phyloP scores from a whole-genome alignment of 2,888 invertebrate genomes.

The Apamea anceps region DNA sequence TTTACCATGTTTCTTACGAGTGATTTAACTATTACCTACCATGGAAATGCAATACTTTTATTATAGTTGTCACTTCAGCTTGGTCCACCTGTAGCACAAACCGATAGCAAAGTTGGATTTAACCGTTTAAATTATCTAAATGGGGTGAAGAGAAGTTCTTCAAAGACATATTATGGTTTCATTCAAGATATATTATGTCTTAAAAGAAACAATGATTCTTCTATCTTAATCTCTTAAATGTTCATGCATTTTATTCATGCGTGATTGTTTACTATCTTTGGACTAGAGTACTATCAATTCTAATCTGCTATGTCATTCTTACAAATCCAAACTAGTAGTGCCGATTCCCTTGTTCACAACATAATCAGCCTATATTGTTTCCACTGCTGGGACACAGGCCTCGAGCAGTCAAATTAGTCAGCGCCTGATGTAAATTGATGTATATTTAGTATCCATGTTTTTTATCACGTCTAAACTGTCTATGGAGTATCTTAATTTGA shows the following conservation, averaged over 20 bases:
- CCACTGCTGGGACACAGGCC: too few species aligned
- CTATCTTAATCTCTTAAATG: background rate
- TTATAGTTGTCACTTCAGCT: background rate
- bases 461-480: too few species aligned
- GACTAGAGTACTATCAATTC: background rate
- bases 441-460: too few species aligned
- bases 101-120: background rate
- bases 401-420: too few species aligned
- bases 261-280: conserved; percentile 16
- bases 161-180: background rate
- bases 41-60: background rate
- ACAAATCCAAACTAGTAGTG: background rate
- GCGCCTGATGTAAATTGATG: too few species aligned
- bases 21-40: background rate
- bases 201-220: background rate
- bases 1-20: conserved; percentile 4
- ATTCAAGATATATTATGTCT: background rate
- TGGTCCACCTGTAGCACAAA: conserved; percentile 3
- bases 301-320: conserved; percentile 19
- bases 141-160: background rate
- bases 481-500: too few species aligned
- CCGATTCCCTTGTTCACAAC: too few species aligned
- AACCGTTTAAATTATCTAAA: background rate
- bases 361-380: too few species aligned
- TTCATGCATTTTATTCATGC: background rate